Evolutionary conservation across 2,797 vertebrate species (phyloP), one percentile per base, ranked within the genome.

Genomic region (Arctocebus calabarensis): DNA sequence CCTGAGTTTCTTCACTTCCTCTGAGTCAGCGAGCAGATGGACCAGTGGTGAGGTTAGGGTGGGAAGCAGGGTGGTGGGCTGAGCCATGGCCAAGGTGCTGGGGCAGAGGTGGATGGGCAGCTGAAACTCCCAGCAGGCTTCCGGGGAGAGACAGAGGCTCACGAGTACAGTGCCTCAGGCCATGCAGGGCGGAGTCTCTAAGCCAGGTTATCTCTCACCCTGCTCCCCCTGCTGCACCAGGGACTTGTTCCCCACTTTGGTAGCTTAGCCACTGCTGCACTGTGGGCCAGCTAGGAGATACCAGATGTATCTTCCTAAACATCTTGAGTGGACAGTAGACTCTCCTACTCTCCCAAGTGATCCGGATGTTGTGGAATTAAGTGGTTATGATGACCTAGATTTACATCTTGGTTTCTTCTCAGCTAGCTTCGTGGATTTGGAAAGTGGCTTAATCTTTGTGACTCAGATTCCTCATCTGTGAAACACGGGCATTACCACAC

Each of bases 1-100:
- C 32, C 82, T 25, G 45, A 17, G 25, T 77, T 52, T 92, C 88
- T 64, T 81, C 32, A 62, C 52, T 92, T 90, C 93, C 84, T 64
- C 40, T 64, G 37, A 87, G 68, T 64, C 66, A 1, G 6, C 0
- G 11, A 90, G 77, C 48, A 73, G 23, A 43, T 0, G 6, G 32
- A 81, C 29, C 16, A 48, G 25, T 32, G 20, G 48, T 0, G 0
- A 55, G 3, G 43, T 68, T 52, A 32, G 2, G 40, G 64, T 23
- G 7, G 59, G 29, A 27, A 52, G 27, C 10, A 68, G 32, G 7
- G 40, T 37, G 25, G 32, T 48, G 27, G 37, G 25, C 4, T 22
- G 40, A 48, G 27, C 45, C 62, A 52, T 0, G 9, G 57, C 43
- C 34, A 43, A 48, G 64, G 66, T 34, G 29, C 17, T 16, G 2